A percentile compares a stretch with the other conserved stretches of the same genome.
phyloP scores from a whole-genome alignment of 2,797 vertebrate species.

The Leptodactylus fallax region DNA sequence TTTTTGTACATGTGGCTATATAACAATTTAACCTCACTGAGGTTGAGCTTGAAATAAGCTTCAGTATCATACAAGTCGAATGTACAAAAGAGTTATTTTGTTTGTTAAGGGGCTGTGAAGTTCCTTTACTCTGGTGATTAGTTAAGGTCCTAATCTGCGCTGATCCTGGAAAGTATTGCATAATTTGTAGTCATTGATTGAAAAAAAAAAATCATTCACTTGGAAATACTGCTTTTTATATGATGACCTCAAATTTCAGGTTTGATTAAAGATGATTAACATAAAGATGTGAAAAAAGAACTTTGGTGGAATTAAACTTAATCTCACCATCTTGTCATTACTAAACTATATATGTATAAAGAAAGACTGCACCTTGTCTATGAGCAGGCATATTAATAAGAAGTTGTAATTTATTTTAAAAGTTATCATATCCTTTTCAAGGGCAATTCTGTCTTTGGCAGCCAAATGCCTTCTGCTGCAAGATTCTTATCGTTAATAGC shows the following conservation, averaged over 20 bases:
- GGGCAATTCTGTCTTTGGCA: constrained; percentile 34
- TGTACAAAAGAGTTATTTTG: no score
- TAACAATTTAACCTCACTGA: no score
- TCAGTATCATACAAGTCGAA: no score
- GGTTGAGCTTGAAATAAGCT: no score
- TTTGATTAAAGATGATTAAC: constrained; percentile 3
- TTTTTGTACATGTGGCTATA: no score
- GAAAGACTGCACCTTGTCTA: neutral
- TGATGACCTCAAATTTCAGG: constrained; percentile 1
- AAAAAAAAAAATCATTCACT: neutral
- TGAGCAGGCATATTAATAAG: neutral
- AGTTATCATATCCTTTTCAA: constrained; percentile 22
- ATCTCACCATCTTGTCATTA: neutral
- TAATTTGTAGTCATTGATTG: neutral
- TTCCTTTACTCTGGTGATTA: neutral
- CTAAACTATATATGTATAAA: neutral
- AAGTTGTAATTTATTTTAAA: constrained; percentile 19
- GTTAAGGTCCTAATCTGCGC: neutral
- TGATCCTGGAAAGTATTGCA: neutral
- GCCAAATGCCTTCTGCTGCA: constrained; percentile 29
- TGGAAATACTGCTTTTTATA: neutral
- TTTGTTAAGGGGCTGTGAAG: neutral
- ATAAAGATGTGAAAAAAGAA: neutral
- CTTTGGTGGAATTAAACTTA: neutral
- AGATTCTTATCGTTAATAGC: constrained; percentile 49